These are phyloP conservation scores for Rugalucina vietnamica DNA, from an alignment of 2,888 invertebrate genomes.

Conservation along the genomic window DNA sequence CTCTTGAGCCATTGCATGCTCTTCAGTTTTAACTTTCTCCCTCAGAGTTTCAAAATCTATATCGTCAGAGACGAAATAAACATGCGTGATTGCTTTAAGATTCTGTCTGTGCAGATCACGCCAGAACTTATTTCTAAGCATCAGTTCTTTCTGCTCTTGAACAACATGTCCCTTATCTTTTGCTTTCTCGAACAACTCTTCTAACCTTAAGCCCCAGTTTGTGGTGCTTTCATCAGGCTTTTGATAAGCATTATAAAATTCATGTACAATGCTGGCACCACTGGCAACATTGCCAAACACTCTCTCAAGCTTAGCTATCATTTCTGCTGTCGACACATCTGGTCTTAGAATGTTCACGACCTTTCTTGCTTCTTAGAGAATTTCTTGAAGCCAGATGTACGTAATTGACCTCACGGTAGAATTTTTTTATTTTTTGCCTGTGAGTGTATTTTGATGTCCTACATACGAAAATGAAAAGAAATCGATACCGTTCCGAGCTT, in stretches of 20 bases:
- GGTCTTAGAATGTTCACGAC: not conserved
- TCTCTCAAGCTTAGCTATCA: not conserved
- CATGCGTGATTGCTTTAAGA: not conserved
- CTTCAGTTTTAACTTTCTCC: not conserved
- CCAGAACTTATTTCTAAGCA: not conserved
- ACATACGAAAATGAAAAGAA: too few species aligned
- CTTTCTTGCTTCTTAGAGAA: not conserved
- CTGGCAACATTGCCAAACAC: not conserved
- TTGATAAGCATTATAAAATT: not conserved
- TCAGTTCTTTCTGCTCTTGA: not conserved
- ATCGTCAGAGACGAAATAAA: not conserved
- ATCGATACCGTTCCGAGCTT: too few species aligned
- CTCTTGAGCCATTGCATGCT: not conserved
- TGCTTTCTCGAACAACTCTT: not conserved
- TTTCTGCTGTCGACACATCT: not conserved
- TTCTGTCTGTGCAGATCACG: not conserved
- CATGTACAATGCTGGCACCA: not conserved
- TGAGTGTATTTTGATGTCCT: too few species aligned
- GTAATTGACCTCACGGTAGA: too few species aligned
- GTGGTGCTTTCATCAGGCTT: not conserved
- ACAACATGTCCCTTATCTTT: not conserved
- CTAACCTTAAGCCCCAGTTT: not conserved
- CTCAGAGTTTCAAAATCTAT: not conserved
- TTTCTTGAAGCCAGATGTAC: not conserved
- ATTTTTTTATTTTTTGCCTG: too few species aligned